Conservation (phyloP, 2,888 invertebrate genomes). For the Empis stercorea region DNA sequence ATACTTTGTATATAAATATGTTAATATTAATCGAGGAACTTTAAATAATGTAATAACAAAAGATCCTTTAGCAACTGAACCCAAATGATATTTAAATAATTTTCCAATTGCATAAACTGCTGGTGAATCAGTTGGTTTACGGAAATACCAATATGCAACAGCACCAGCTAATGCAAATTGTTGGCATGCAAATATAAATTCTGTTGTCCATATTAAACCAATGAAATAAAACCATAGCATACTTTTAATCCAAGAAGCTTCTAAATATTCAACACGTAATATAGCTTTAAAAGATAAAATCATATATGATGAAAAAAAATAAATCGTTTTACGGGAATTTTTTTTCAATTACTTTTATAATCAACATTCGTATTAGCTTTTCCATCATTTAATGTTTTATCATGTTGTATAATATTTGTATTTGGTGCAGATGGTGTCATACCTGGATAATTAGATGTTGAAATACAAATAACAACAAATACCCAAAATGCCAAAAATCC, state of each 20-base stretch:
- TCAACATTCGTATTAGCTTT: constrained; percentile 20
- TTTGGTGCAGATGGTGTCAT: constrained; percentile 36
- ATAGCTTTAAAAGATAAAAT: too few species aligned
- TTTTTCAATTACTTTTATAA: constrained; percentile 25
- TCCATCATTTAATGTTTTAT: constrained; percentile 12
- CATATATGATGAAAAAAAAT: too few species aligned
- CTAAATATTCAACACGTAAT: constrained; percentile 56
- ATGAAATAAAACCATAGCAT: constrained; percentile 92
- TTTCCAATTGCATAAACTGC: constrained; percentile 46
- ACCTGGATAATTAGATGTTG: constrained; percentile 67
- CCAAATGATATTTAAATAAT: constrained; percentile 77
- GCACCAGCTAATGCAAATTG: constrained; percentile 89
- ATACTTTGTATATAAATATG: constrained; percentile 73
- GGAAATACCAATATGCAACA: constrained; percentile 90
- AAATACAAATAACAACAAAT: constrained; percentile 60
- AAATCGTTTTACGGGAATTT: too few species aligned
- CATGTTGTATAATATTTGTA: constrained; percentile 16
- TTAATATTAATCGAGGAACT: constrained; percentile 75
- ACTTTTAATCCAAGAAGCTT: constrained; percentile 69
- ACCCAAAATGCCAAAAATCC: constrained; percentile 80
- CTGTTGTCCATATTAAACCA: constrained; percentile 84
- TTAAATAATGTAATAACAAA: constrained; percentile 87
- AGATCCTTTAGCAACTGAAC: constrained; percentile 90
- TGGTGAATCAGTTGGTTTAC: constrained; percentile 57
- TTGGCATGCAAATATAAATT: constrained; percentile 89